Conservation (phyloP, 1,140 invertebrate genomes). For the Bombus turneri region DNA sequence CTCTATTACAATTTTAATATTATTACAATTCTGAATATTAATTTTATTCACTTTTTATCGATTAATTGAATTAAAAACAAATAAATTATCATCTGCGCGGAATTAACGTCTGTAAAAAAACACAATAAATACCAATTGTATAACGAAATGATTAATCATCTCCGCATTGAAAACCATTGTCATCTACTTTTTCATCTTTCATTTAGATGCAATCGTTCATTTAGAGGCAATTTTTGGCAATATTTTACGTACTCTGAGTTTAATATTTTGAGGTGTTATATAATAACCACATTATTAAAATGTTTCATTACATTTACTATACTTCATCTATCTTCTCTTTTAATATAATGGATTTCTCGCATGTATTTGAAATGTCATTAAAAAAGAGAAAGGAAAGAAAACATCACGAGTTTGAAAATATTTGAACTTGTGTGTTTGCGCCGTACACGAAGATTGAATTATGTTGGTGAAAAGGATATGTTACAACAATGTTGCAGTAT, state of each 20-base stretch:
- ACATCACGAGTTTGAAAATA: not conserved
- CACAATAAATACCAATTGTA: not conserved
- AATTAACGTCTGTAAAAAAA: not conserved
- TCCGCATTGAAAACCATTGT: too few relatives aligned
- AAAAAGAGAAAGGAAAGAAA: not conserved
- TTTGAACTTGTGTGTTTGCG: not conserved
- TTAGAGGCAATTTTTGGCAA: not conserved
- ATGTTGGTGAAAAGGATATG: not conserved
- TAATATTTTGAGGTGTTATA: too few relatives aligned
- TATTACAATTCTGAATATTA: not conserved
- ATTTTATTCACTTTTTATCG: not conserved
- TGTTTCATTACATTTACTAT: not conserved
- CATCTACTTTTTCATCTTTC: not conserved
- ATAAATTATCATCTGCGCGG: not conserved
- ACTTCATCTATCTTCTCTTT: not conserved
- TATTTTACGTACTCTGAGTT: too few relatives aligned
- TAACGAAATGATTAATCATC: not conserved
- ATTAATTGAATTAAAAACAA: not conserved
- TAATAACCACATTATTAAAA: not conserved
- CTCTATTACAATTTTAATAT: too few relatives aligned
- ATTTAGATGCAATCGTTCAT: not conserved
- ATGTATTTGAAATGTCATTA: not conserved
- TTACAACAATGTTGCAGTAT: not conserved
- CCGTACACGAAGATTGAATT: not conserved
- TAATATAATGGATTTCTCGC: not conserved